Base-by-base conservation (phyloP, 2,797 vertebrate species). In the Sorex maritimensis region DNA sequence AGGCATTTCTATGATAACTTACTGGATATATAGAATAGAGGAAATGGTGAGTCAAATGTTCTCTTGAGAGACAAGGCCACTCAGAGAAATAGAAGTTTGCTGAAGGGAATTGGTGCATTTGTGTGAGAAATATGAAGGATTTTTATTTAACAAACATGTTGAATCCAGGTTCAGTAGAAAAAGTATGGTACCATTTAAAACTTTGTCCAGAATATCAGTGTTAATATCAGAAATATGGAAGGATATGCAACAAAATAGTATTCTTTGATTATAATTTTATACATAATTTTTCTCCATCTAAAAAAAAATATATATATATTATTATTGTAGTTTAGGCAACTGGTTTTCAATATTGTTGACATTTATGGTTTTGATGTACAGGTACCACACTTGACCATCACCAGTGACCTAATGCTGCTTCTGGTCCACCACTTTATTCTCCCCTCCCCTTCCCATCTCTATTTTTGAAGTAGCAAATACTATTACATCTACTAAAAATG, bases 221-320 rank as follows among this genome's bases (percentile, higher is more conserved):
- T 55, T 55, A 55, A 55, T 7, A 44, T 44, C 52, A 14, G 52
- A 55, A 55, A 89, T 90, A 3, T 90, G 52, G 30, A 84, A 73
- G 90, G 58, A 46, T 81, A 28, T 14, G 84, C 14, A 30, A 11
- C 55, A 65, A 81, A 34, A 81, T 79, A 81, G 41, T 41, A 6
- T 91, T 65, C 38, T 88, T 28, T 94, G 69, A 19, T 83, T 94
- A 14, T 67, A 88, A 26, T 69, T 91, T 94, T 44, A 44, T 44
- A 14, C 52, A 55, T 55, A 55, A 55, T 55, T 55, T 55, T 55
- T 44, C 52, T 55, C 13, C 52, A 55, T 55, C 52, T 55, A 17
- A 14, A 17, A 13, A 14, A 17, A 44, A 3, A 44, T 44, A 44
- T 44, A 55, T 17, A 55, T 17, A 55, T 17, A 14, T 15, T 15